A percentile compares a stretch with the other conserved stretches of the same genome.
These are phyloP conservation scores for Dicyrtoma fusca DNA, from an alignment of 2,888 invertebrate species.

Conservation along the genomic window DNA sequence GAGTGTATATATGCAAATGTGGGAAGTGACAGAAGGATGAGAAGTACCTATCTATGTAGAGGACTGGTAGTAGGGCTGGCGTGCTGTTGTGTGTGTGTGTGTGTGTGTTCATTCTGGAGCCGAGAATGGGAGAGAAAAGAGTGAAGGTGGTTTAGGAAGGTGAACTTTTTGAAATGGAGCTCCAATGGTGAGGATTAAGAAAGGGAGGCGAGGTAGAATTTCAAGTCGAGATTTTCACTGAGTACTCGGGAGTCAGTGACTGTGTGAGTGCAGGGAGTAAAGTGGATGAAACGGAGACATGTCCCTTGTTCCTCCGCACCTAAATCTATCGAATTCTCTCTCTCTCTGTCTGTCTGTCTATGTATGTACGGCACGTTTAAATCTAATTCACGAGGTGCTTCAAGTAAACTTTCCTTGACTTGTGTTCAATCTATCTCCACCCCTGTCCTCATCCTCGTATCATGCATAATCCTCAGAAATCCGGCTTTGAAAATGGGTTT, in stretches of 20 bases:
- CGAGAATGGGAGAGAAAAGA: neutral
- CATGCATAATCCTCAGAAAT: constrained; percentile 47
- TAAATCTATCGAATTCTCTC: neutral
- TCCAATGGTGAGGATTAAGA: constrained; percentile 21
- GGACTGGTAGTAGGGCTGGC: neutral
- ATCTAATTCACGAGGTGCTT: constrained; percentile 16
- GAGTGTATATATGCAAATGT: constrained; percentile 18
- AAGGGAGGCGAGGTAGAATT: constrained; percentile 16
- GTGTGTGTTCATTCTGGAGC: too few relatives aligned
- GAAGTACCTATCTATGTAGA: neutral
- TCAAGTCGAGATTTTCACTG: constrained; percentile 23
- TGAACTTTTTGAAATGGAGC: constrained; percentile 6
- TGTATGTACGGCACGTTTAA: constrained; percentile 19
- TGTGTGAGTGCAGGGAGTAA: constrained; percentile 1
- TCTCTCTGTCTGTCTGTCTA: too few relatives aligned
- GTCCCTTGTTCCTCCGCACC: constrained; percentile 4
- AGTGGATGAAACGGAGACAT: constrained; percentile 20
- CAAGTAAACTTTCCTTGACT: constrained; percentile 19
- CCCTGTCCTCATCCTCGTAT: constrained; percentile 30
- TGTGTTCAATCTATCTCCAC: constrained; percentile 14
- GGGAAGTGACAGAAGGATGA: constrained; percentile 21
- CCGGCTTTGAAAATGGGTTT: constrained; percentile 49
- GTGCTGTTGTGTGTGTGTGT: too few relatives aligned
- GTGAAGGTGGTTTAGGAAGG: neutral
- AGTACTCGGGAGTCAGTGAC: neutral